Conservation (phyloP, 2,113 vertebrate genomes). For the Micronycteris hirsuta region DNA sequence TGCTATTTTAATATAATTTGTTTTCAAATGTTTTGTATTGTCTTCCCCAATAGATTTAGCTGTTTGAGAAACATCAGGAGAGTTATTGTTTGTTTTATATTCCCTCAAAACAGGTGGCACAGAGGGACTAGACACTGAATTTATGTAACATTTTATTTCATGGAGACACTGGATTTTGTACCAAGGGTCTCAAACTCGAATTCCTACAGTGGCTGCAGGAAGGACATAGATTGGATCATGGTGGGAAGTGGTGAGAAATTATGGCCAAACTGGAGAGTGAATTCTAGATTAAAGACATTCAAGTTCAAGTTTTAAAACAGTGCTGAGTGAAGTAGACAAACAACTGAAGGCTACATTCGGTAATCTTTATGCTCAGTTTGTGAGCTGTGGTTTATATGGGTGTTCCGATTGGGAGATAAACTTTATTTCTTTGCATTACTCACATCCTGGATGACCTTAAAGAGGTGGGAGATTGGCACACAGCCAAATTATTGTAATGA, state of each 20-base stretch:
- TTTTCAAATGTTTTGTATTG: conserved; percentile 46
- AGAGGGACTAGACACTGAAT: neutral
- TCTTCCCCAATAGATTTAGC: conserved; percentile 47
- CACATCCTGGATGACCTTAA: neutral
- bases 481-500: neutral
- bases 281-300: neutral
- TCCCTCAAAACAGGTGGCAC: conserved; percentile 54
- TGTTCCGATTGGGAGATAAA: neutral
- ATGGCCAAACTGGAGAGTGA: neutral
- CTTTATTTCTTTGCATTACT: neutral
- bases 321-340: neutral
- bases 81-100: conserved; percentile 55
- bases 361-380: neutral
- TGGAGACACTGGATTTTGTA: neutral
- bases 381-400: neutral
- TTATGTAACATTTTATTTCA: conserved; percentile 47
- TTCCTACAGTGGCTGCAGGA: neutral
- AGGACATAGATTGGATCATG: neutral
- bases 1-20: conserved; percentile 20
- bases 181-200: conserved; percentile 18
- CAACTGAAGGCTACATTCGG: neutral
- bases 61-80: conserved; percentile 21
- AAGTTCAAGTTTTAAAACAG: conserved; percentile 7
- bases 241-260: conserved; percentile 11
- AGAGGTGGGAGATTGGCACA: neutral